Evolutionary conservation across 1,140 invertebrate species (phyloP).

Genomic region (Drosophila bocki): DNA sequence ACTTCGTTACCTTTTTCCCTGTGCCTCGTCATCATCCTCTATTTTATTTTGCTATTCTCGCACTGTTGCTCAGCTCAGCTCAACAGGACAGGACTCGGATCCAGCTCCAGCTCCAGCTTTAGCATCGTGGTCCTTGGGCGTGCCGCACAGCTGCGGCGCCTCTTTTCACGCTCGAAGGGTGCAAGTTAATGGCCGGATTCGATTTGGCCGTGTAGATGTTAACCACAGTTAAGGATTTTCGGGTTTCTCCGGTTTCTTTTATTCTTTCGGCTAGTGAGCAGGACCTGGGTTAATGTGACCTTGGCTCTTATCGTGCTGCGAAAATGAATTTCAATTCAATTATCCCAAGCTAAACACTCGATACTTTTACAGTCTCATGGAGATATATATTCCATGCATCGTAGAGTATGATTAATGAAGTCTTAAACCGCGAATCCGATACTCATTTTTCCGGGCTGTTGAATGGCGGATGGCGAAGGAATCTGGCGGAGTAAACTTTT

Average conservation of each 20-base stretch:
- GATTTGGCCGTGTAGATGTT: conserved; percentile 53
- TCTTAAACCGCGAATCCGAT: conserved; percentile 60
- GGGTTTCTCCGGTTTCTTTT: conserved; percentile 38
- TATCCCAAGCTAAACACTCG: conserved; percentile 6
- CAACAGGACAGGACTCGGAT: conserved; percentile 33
- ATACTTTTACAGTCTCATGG: conserved; percentile 6
- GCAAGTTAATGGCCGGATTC: conserved; percentile 59
- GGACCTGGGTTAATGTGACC: conserved; percentile 42
- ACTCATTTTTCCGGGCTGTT: conserved; percentile 60
- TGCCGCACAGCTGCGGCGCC: conserved; percentile 43
- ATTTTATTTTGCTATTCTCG: conserved; percentile 43
- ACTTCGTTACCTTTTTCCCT: neutral
- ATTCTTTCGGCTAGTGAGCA: conserved; percentile 2
- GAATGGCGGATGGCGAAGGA: conserved; percentile 3
- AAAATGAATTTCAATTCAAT: conserved; percentile 46
- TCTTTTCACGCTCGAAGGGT: conserved; percentile 55
- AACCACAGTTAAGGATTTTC: conserved; percentile 51
- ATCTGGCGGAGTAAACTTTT: conserved; percentile 53
- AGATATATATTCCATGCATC: conserved; percentile 7
- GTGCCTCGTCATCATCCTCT: conserved; percentile 7
- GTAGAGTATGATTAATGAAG: conserved; percentile 60
- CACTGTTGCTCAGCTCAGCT: conserved; percentile 48
- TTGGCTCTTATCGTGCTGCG: conserved; percentile 25
- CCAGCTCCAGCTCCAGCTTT: conserved; percentile 16
- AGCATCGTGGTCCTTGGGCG: conserved; percentile 24